Evolutionary conservation across 2,888 invertebrate genomes (phyloP).

Genomic region (Pterostichus madidus): DNA sequence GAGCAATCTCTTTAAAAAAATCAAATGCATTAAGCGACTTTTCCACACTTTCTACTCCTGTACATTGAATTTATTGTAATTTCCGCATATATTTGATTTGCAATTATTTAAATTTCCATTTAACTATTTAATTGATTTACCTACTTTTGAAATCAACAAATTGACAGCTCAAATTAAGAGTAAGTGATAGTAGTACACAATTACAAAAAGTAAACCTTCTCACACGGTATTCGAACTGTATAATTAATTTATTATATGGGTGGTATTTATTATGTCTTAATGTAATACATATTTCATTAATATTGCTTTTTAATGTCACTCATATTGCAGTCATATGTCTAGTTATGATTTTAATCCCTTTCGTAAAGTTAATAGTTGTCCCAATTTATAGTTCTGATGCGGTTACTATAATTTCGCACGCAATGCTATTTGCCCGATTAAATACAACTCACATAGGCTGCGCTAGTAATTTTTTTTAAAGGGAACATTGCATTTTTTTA

Average conservation of each 20-base stretch:
- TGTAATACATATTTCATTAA: conserved; percentile 20
- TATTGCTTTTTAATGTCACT: conserved; percentile 32
- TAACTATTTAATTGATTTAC: conserved; percentile 51
- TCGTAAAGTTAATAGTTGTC: conserved; percentile 14
- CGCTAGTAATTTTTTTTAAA: neutral
- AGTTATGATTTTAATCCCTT: conserved; percentile 39
- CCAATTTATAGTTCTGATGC: conserved; percentile 18
- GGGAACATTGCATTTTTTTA: no score
- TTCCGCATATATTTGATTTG: conserved; percentile 59
- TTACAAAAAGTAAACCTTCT: conserved; percentile 15
- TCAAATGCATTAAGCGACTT: conserved; percentile 43
- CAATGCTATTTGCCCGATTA: conserved; percentile 7
- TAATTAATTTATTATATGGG: conserved; percentile 10
- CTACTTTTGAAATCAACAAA: conserved; percentile 17
- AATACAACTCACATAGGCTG: neutral
- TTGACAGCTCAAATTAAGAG: conserved; percentile 34
- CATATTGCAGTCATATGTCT: conserved; percentile 23
- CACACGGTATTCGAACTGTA: neutral
- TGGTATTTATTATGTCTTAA: conserved; percentile 18
- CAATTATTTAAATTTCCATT: conserved; percentile 61
- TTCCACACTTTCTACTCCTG: conserved; percentile 53
- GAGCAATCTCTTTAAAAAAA: conserved; percentile 13
- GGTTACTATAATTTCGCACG: conserved; percentile 10
- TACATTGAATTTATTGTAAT: conserved; percentile 60
- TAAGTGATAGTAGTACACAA: conserved; percentile 8